Evolutionary conservation across 2,113 vertebrate species (phyloP).

Genomic region (Anguilla japonica): DNA sequence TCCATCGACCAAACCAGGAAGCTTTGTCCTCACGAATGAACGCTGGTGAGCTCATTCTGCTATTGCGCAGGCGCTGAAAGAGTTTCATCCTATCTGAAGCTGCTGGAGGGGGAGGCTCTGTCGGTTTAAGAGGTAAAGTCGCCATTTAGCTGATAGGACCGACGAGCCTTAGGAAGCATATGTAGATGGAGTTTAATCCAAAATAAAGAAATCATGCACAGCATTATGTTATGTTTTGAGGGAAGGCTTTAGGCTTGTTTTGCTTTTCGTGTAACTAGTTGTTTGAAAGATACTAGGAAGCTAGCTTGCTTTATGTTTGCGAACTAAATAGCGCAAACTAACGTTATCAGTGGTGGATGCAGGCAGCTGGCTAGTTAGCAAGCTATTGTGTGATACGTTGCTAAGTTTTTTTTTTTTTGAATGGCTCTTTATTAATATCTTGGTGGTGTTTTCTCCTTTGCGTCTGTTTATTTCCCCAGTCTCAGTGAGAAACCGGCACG

Average conservation of each 20-base stretch:
- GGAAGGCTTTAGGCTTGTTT: slow-evolving; percentile 10
- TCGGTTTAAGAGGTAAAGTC: slow-evolving; percentile 35
- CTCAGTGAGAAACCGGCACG: slow-evolving; percentile 19
- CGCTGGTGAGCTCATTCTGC: slow-evolving; percentile 27
- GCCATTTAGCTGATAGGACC: slow-evolving; percentile 35
- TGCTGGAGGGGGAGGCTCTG: slow-evolving; percentile 32
- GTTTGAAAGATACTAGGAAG: background rate
- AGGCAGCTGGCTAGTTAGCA: background rate
- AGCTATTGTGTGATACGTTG: background rate
- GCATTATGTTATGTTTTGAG: slow-evolving; percentile 21
- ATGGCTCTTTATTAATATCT: background rate
- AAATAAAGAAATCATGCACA: background rate
- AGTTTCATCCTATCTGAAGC: slow-evolving; percentile 27
- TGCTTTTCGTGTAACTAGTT: slow-evolving; percentile 20
- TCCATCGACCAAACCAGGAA: background rate
- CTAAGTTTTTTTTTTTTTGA: slow-evolving; percentile 2
- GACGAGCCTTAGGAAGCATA: slow-evolving; percentile 2
- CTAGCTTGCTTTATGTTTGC: background rate
- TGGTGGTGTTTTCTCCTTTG: background rate
- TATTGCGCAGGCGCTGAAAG: slow-evolving; percentile 23
- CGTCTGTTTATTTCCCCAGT: background rate
- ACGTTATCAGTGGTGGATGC: slow-evolving; percentile 5
- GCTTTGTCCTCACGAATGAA: slow-evolving; percentile 15
- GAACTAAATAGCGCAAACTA: slow-evolving; percentile 18
- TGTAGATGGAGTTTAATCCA: slow-evolving; percentile 8